These are phyloP conservation scores for Pyrochroa serraticornis DNA, from an alignment of 2,888 invertebrate genomes.

Conservation along the genomic window DNA sequence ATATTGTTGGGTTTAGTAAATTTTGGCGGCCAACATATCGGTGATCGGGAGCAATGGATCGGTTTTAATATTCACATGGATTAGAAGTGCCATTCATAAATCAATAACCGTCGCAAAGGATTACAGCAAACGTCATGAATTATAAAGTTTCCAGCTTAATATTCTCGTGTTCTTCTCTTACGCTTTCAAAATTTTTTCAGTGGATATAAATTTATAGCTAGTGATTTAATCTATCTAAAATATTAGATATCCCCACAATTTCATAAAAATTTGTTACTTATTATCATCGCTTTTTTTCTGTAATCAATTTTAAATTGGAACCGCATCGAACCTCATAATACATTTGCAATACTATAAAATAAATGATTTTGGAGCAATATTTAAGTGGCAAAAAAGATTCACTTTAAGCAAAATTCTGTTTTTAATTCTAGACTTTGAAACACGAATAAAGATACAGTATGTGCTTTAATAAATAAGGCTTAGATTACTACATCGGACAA, in stretches of 20 bases:
- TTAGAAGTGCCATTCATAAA: constrained; percentile 31
- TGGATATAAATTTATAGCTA: constrained; percentile 31
- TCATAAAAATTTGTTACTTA: constrained; percentile 29
- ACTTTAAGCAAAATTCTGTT: too few species aligned
- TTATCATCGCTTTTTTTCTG: constrained; percentile 24
- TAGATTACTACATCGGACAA: too few species aligned
- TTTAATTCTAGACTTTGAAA: too few species aligned
- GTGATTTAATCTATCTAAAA: constrained; percentile 31
- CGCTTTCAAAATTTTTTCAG: constrained; percentile 29
- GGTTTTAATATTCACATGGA: constrained; percentile 32
- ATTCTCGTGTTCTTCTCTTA: constrained; percentile 28
- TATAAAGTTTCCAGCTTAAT: constrained; percentile 34
- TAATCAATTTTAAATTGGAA: constrained; percentile 2
- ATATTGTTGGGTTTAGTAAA: too few species aligned
- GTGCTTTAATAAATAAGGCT: too few species aligned
- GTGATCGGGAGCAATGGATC: constrained; percentile 17
- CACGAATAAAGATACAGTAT: too few species aligned
- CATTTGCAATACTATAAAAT: too few species aligned
- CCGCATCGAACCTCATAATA: too few species aligned
- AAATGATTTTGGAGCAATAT: too few species aligned
- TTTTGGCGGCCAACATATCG: background rate
- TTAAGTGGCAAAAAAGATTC: too few species aligned
- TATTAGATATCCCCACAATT: constrained; percentile 30
- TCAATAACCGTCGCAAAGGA: constrained; percentile 30
- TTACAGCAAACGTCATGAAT: constrained; percentile 33